Percentiles rank a stretch among this genome's conserved stretches.
Conservation (phyloP, 2,888 invertebrate genomes). For the Ormyrus thymus region DNA sequence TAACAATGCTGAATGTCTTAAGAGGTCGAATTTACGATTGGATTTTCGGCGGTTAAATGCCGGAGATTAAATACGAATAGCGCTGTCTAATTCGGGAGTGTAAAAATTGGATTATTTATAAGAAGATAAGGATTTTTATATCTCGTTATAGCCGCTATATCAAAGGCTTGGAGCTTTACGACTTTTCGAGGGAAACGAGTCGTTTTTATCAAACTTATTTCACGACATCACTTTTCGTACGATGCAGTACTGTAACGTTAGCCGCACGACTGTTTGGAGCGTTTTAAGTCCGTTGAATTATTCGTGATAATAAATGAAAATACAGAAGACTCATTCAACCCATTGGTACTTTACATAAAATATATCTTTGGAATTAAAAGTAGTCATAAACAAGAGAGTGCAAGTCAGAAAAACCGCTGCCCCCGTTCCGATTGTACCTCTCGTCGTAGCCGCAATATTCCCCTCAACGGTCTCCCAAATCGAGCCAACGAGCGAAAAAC, state of each 20-base stretch:
- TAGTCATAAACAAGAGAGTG: too few species aligned
- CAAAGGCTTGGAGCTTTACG: too few species aligned
- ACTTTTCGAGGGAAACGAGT: too few species aligned
- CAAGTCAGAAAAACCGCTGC: too few species aligned
- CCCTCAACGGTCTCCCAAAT: too few species aligned
- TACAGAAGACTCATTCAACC: too few species aligned
- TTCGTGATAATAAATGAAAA: too few species aligned
- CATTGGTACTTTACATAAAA: too few species aligned
- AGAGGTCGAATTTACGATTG: neutral
- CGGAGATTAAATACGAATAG: neutral
- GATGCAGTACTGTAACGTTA: constrained; percentile 1
- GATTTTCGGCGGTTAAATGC: neutral
- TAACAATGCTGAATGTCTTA: neutral
- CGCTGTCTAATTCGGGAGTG: neutral
- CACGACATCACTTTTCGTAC: constrained; percentile 5
- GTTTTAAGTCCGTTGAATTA: neutral
- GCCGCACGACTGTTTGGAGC: neutral
- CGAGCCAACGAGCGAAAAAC: neutral
- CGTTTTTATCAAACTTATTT: neutral
- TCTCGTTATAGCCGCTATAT: too few species aligned
- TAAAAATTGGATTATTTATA: neutral
- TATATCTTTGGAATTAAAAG: too few species aligned
- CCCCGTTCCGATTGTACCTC: too few species aligned
- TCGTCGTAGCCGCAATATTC: too few species aligned
- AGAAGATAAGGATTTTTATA: neutral